These are phyloP conservation scores for Nothoprocta perdicaria DNA, from an alignment of 2,113 vertebrate species.

Conservation along the genomic window DNA sequence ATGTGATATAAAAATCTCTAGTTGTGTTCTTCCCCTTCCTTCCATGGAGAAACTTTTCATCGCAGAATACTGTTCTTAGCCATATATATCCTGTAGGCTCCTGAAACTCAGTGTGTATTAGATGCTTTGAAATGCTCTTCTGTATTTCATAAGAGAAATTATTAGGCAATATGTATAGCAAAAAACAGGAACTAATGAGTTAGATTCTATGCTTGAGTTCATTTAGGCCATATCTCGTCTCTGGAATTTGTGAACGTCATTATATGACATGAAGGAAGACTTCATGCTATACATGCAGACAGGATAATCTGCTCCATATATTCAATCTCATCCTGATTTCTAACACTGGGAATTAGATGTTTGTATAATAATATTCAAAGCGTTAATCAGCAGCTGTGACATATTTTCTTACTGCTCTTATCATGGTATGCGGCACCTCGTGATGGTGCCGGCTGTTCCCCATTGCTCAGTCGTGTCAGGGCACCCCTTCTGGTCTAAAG, in stretches of 20 bases:
- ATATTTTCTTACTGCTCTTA: neutral
- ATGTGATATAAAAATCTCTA: fast-evolving
- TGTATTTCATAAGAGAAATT: neutral
- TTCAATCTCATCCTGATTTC: neutral
- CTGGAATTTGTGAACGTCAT: neutral
- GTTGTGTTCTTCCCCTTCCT: fast-evolving
- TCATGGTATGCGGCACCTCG: fast-evolving
- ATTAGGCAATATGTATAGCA: neutral
- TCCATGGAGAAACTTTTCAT: too few species aligned
- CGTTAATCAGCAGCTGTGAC: fast-evolving
- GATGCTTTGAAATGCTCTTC: neutral
- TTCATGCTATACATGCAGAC: fast-evolving
- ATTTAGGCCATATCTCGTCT: fast-evolving
- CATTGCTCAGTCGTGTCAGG: fast-evolving
- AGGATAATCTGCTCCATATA: neutral
- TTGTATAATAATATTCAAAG: fast-evolving
- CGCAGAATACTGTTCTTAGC: neutral
- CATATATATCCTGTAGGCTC: neutral
- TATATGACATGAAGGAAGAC: fast-evolving
- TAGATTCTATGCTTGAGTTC: neutral
- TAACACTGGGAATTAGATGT: fast-evolving
- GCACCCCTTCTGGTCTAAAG: fast-evolving
- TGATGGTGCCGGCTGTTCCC: fast-evolving
- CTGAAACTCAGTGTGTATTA: fast-evolving
- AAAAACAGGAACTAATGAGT: fast-evolving